phyloP scores from a whole-genome alignment of 2,113 vertebrate genomes.

The Procavia capensis region DNA sequence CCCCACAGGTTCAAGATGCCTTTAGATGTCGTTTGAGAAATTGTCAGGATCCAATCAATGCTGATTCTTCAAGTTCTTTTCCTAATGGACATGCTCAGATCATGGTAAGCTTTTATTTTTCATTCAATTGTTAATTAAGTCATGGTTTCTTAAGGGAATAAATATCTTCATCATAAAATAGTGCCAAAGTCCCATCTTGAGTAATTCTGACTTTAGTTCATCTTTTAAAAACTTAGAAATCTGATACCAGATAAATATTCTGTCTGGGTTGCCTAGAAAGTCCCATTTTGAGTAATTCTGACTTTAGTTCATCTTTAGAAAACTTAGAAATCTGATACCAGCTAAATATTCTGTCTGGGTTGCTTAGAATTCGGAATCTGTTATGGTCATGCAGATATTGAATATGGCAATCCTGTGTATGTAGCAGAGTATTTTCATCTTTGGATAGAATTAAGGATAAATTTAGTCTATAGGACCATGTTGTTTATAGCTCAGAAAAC shows the following conservation, averaged over 20 bases:
- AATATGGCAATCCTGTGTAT: not conserved
- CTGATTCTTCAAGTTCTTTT: constrained; percentile 97
- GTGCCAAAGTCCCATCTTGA: not conserved
- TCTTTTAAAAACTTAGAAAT: not conserved
- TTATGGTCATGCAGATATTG: accelerated
- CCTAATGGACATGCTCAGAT: constrained; percentile 99
- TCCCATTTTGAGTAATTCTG: not conserved
- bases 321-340: not conserved
- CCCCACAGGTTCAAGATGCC: constrained; percentile 95
- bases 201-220: not conserved
- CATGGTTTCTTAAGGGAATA: not conserved
- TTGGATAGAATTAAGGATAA: not conserved
- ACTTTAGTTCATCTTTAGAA: constrained; percentile 23
- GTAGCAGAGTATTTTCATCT: not conserved
- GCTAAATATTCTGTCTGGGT: not conserved
- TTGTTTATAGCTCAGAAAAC: not conserved
- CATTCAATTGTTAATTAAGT: constrained; percentile 26
- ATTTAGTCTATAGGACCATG: not conserved
- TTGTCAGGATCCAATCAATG: constrained; percentile 98
- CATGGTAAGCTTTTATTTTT: constrained; percentile 92
- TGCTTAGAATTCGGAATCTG: not conserved
- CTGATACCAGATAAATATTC: not conserved
- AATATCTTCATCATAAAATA: not conserved
- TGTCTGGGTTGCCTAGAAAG: not conserved
- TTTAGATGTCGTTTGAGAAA: constrained; percentile 98